phyloP scores from a whole-genome alignment of 2,888 invertebrate species.

The Melinaea marsaeus region DNA sequence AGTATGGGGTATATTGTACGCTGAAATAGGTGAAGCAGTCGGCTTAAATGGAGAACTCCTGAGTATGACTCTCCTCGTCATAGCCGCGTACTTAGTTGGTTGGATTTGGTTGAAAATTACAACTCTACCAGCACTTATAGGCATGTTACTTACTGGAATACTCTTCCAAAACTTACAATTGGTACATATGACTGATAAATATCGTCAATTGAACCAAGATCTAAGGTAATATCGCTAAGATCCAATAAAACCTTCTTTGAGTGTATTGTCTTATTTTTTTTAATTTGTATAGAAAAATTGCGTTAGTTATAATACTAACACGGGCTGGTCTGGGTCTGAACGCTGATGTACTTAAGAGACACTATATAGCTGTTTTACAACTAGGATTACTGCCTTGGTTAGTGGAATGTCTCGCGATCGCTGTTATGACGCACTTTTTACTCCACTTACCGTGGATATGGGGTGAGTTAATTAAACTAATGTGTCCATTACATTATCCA shows the following conservation, averaged over 20 bases:
- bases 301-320: slow-evolving; percentile 88
- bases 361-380: slow-evolving; percentile 84
- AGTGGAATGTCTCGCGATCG: slow-evolving; percentile 82
- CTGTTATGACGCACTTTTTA: slow-evolving; percentile 80
- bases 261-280: too few species aligned
- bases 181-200: slow-evolving; percentile 79
- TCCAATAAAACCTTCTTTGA: background rate
- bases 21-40: slow-evolving; percentile 80
- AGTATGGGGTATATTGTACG: slow-evolving; percentile 82
- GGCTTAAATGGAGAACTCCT: slow-evolving; percentile 82
- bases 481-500: too few species aligned
- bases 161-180: slow-evolving; percentile 81
- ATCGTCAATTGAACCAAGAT: slow-evolving; percentile 80
- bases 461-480: slow-evolving; percentile 56
- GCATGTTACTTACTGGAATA: slow-evolving; percentile 86
- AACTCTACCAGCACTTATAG: slow-evolving; percentile 85
- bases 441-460: slow-evolving; percentile 88
- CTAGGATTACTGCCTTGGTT: slow-evolving; percentile 88
- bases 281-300: slow-evolving; percentile 80
- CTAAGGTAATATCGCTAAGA: slow-evolving; percentile 67
- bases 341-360: slow-evolving; percentile 83
- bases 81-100: slow-evolving; percentile 84
- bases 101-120: slow-evolving; percentile 82
- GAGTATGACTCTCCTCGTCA: slow-evolving; percentile 80
- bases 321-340: slow-evolving; percentile 91